A percentile compares a stretch with the other conserved stretches of the same genome.
These are phyloP conservation scores for Scomber colias DNA, from an alignment of 2,113 vertebrate species.

Conservation along the genomic window DNA sequence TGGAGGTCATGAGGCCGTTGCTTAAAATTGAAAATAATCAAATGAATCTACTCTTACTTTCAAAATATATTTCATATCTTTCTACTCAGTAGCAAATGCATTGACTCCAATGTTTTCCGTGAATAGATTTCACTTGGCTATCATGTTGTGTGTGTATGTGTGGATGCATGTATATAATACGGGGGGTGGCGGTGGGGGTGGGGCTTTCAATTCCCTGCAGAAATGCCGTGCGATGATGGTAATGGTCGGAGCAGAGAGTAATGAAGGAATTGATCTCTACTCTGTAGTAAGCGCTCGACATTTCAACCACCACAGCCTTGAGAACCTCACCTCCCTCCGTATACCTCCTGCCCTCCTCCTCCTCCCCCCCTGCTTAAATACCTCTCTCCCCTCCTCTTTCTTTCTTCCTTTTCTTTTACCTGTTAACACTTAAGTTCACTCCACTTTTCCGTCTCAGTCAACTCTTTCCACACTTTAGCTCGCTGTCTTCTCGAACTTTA, in stretches of 20 bases:
- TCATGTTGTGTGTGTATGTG: conserved; percentile 67
- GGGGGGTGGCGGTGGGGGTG: conserved; percentile 21
- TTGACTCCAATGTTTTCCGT: background rate
- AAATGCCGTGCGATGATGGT: conserved; percentile 91
- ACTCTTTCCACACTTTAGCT: conserved; percentile 87
- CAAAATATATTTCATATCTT: background rate
- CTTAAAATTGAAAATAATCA: too few species aligned
- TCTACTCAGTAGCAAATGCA: background rate
- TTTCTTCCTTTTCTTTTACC: conserved; percentile 47
- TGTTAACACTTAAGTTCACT: conserved; percentile 76
- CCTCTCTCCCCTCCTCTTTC: conserved; percentile 26
- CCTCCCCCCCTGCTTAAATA: conserved; percentile 24
- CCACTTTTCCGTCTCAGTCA: conserved; percentile 79
- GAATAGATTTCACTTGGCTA: background rate
- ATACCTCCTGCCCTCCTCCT: background rate
- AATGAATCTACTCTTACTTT: too few species aligned
- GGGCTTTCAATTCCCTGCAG: conserved; percentile 93
- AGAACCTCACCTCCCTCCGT: conserved; percentile 84
- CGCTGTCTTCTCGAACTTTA: conserved; percentile 80
- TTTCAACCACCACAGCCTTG: conserved; percentile 97
- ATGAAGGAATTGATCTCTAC: conserved; percentile 98
- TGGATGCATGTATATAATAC: conserved; percentile 68
- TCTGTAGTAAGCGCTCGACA: conserved; percentile 92
- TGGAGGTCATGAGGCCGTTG: too few species aligned
- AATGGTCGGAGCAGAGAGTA: conserved; percentile 93